phyloP scores from a whole-genome alignment of 2,888 invertebrate genomes.

The Amorpha juglandis region DNA sequence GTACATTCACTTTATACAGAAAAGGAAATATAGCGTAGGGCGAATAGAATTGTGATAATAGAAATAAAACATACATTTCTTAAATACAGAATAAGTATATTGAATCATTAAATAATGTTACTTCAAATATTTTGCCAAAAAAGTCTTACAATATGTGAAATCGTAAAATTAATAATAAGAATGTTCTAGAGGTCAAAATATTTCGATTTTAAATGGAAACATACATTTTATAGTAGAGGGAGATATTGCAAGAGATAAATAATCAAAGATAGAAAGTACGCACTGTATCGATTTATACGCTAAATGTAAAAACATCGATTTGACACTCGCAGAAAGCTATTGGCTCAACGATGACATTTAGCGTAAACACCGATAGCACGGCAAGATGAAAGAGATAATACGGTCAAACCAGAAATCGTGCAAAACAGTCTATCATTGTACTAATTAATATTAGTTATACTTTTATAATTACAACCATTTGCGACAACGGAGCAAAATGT shows the following conservation, averaged over 20 bases:
- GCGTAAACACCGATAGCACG: constrained; percentile 58
- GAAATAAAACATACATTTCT: constrained; percentile 71
- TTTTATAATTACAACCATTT: constrained; percentile 82
- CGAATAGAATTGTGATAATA: constrained; percentile 22
- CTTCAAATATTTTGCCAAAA: constrained; percentile 82
- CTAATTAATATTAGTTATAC: constrained; percentile 75
- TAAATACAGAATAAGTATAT: constrained; percentile 84
- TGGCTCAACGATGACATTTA: constrained; percentile 43
- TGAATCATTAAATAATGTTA: constrained; percentile 85
- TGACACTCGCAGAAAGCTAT: constrained; percentile 60
- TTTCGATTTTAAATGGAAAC: constrained; percentile 74
- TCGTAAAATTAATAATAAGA: constrained; percentile 80
- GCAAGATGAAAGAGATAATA: constrained; percentile 44
- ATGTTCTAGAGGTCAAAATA: constrained; percentile 78
- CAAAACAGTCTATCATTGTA: constrained; percentile 81
- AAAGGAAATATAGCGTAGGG: no score
- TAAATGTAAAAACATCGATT: constrained; percentile 39
- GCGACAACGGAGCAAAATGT: constrained; percentile 79
- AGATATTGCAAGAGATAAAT: constrained; percentile 62
- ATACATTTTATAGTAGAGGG: constrained; percentile 59
- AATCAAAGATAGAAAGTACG: constrained; percentile 27
- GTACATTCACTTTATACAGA: no score
- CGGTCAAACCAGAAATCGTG: constrained; percentile 71
- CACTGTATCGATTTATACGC: constrained; percentile 56
- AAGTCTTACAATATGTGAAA: constrained; percentile 80